phyloP scores from a whole-genome alignment of 2,888 invertebrate genomes.

The Epinotia bilunana region DNA sequence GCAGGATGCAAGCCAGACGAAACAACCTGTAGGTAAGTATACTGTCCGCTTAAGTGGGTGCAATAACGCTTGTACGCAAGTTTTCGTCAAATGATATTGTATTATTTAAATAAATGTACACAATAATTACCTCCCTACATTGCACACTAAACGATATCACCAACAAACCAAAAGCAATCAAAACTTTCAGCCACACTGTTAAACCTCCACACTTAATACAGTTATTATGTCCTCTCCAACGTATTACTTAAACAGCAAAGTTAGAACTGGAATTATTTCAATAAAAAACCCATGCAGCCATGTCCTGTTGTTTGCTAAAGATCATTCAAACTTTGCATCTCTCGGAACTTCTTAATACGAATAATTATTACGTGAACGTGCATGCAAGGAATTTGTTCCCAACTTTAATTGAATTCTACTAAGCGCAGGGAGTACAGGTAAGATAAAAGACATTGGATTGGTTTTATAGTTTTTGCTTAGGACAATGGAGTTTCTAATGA shows the following conservation, averaged over 20 bases:
- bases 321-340: slow-evolving; percentile 20
- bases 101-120: too few relatives aligned
- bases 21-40: too few relatives aligned
- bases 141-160: background rate
- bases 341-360: slow-evolving; percentile 17
- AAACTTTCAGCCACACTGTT: background rate
- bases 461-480: slow-evolving; percentile 11
- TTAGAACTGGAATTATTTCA: slow-evolving; percentile 24
- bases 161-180: background rate
- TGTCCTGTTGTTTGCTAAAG: slow-evolving; percentile 27
- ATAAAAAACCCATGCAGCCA: slow-evolving; percentile 23
- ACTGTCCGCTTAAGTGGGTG: too few relatives aligned
- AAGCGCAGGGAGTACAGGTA: background rate
- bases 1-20: too few relatives aligned
- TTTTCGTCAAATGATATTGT: too few relatives aligned
- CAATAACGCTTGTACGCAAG: too few relatives aligned
- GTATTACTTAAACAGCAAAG: slow-evolving; percentile 11
- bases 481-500: background rate
- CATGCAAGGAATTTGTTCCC: slow-evolving; percentile 29
- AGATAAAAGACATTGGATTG: slow-evolving; percentile 10
- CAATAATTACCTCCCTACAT: background rate
- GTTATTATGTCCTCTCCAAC: background rate
- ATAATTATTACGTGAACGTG: slow-evolving; percentile 15
- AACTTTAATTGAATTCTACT: slow-evolving; percentile 35
- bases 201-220: background rate